phyloP scores from a whole-genome alignment of 2,888 invertebrate species.

The Conistra vaccinii region DNA sequence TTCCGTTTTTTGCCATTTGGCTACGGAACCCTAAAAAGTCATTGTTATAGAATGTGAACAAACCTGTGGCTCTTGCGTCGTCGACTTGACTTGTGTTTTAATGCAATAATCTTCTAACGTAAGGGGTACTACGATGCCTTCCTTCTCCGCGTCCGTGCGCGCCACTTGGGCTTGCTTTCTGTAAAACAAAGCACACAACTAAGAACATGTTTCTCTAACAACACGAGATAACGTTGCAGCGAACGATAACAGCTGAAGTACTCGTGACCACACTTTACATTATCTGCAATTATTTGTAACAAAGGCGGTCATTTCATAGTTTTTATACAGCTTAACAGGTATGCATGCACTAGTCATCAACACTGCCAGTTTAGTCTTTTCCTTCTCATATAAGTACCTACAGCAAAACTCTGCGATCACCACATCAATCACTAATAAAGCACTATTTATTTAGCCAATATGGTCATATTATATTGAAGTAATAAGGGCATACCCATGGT shows the following conservation, averaged over 20 bases:
- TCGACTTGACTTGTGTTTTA: constrained; percentile 96
- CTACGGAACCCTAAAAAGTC: too few species aligned
- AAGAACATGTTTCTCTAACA: constrained; percentile 33
- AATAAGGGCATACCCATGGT: constrained; percentile 2
- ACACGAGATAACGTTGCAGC: constrained; percentile 38
- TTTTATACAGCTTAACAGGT: constrained; percentile 8
- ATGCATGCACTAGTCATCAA: background rate
- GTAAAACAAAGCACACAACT: constrained; percentile 56
- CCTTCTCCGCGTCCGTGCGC: constrained; percentile 98
- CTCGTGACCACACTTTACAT: constrained; percentile 35
- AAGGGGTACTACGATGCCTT: constrained; percentile 98
- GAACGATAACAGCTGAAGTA: constrained; percentile 50
- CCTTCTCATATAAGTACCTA: background rate
- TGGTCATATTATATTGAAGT: background rate
- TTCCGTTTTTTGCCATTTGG: too few species aligned
- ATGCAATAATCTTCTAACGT: constrained; percentile 99
- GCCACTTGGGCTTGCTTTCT: constrained; percentile 99
- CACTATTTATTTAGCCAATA: constrained; percentile 1
- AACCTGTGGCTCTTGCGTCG: constrained; percentile 94
- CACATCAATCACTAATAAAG: background rate
- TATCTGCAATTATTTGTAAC: constrained; percentile 48
- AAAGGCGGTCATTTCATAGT: constrained; percentile 22
- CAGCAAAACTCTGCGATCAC: background rate
- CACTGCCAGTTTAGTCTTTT: background rate
- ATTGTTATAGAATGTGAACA: constrained; percentile 27